phyloP scores from a whole-genome alignment of 2,888 invertebrate species.

The Stratiomys singularior region DNA sequence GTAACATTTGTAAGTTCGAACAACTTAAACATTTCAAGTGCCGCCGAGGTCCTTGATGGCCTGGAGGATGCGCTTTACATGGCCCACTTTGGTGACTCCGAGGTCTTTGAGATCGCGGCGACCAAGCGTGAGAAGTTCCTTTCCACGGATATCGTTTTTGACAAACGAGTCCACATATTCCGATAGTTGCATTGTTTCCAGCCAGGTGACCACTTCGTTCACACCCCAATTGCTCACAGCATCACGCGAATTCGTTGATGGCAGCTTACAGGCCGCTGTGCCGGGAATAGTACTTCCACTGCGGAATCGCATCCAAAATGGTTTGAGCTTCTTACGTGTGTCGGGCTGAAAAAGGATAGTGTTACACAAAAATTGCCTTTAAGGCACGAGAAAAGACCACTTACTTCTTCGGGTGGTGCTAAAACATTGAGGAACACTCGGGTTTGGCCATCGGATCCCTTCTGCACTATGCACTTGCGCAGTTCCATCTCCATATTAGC shows the following conservation, averaged over 20 bases:
- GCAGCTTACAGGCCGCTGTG: slow-evolving; percentile 55
- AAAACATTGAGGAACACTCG: slow-evolving; percentile 64
- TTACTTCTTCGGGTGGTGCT: slow-evolving; percentile 64
- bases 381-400: slow-evolving; percentile 13
- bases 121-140: slow-evolving; percentile 87
- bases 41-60: slow-evolving; percentile 83
- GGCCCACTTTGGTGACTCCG: slow-evolving; percentile 94
- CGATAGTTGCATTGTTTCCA: slow-evolving; percentile 86
- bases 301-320: slow-evolving; percentile 77
- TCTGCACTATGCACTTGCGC: slow-evolving; percentile 72
- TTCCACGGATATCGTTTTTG: slow-evolving; percentile 90
- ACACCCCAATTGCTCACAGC: slow-evolving; percentile 80
- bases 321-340: slow-evolving; percentile 71
- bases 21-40: slow-evolving; percentile 56
- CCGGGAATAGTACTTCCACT: slow-evolving; percentile 63
- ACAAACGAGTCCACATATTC: slow-evolving; percentile 93
- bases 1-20: background rate
- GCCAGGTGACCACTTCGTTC: slow-evolving; percentile 90
- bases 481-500: slow-evolving; percentile 78
- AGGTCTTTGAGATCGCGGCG: slow-evolving; percentile 89
- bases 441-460: slow-evolving; percentile 62
- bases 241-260: slow-evolving; percentile 65
- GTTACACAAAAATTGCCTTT: background rate
- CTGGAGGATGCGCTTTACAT: slow-evolving; percentile 93
- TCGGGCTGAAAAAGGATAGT: slow-evolving; percentile 61